Conservation (phyloP, 2,797 vertebrate genomes). For the Cryptoprocta ferox region DNA sequence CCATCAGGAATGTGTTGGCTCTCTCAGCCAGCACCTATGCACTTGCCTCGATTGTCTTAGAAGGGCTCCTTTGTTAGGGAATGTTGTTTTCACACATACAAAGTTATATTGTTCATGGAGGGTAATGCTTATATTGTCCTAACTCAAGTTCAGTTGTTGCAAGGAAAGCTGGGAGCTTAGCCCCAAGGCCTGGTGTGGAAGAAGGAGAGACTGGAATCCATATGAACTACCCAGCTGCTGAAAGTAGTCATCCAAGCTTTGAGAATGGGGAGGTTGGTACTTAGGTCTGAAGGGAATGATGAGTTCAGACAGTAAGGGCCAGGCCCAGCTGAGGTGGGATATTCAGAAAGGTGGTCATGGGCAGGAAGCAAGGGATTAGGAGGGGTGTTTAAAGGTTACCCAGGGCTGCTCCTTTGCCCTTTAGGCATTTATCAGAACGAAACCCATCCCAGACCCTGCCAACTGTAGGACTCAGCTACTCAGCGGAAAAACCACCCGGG, state of each 20-base stretch:
- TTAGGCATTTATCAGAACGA: background rate
- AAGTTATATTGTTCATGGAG: slow-evolving; percentile 33
- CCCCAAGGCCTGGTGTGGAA: background rate
- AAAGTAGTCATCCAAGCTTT: background rate
- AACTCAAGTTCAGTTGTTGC: background rate
- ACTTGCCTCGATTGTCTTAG: background rate
- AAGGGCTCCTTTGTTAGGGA: slow-evolving; percentile 44
- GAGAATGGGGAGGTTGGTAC: background rate
- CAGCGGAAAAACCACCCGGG: background rate
- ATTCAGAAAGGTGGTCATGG: background rate
- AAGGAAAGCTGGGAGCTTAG: slow-evolving; percentile 9
- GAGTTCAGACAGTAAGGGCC: background rate
- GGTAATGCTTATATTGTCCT: background rate
- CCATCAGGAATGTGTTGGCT: background rate
- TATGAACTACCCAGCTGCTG: background rate
- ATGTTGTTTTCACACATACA: slow-evolving; percentile 28
- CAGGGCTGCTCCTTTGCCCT: background rate
- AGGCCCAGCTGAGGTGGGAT: background rate
- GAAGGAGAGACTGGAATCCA: background rate
- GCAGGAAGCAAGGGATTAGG: background rate
- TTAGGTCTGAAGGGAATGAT: background rate
- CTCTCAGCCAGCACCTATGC: background rate
- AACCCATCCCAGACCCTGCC: background rate
- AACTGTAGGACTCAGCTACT: background rate
- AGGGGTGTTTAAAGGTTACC: background rate